Conservation (phyloP, 1,140 invertebrate genomes). For the Papilio xuthus region DNA sequence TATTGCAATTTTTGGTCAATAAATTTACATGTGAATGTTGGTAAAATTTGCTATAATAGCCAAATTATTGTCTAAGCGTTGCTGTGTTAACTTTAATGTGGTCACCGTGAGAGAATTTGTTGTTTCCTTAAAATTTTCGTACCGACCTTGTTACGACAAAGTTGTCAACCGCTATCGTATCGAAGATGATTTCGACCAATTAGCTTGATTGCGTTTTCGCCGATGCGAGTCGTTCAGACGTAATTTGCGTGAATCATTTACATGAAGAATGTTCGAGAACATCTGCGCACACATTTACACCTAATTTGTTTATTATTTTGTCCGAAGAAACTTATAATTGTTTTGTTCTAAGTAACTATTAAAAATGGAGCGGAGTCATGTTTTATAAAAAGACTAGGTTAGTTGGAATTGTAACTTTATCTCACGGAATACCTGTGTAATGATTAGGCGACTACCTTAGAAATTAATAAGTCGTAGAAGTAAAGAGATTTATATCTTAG, state of each 20-base stretch:
- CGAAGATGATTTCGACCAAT: slow-evolving; percentile 17
- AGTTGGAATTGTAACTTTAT: background rate
- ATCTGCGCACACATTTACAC: slow-evolving; percentile 19
- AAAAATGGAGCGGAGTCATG: background rate
- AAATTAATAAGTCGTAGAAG: no score
- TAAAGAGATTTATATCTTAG: no score
- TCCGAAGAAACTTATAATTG: background rate
- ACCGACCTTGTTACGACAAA: background rate
- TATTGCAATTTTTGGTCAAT: background rate
- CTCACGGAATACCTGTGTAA: background rate
- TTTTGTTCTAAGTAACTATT: background rate
- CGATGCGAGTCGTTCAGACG: slow-evolving; percentile 22
- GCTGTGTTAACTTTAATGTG: background rate
- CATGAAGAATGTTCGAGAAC: slow-evolving; percentile 27
- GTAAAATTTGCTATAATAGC: background rate
- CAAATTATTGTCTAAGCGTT: background rate
- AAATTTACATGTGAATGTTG: background rate
- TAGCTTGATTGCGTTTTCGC: slow-evolving; percentile 33
- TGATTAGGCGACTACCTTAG: background rate
- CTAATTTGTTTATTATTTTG: background rate
- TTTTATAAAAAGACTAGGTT: background rate
- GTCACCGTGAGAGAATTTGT: slow-evolving; percentile 4
- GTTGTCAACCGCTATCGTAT: background rate
- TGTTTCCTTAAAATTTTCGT: background rate
- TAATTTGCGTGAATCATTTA: slow-evolving; percentile 49